Conservation (phyloP, 2,797 vertebrate genomes). For the Stomatorhinus walkeri region DNA sequence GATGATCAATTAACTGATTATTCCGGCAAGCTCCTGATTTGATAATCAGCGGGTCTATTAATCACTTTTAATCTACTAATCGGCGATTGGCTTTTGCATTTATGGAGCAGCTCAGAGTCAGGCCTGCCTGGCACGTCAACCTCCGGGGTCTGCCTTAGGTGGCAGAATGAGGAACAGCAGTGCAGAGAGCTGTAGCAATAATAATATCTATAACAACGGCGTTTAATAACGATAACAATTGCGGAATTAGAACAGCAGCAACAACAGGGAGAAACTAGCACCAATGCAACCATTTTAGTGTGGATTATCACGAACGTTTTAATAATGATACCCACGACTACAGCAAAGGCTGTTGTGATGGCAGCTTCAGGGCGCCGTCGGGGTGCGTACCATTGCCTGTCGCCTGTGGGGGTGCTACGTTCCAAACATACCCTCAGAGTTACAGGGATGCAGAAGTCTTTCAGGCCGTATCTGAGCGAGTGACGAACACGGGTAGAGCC, state of each 20-base stretch:
- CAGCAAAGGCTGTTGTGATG: neutral
- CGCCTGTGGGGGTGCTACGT: neutral
- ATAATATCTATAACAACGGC: neutral
- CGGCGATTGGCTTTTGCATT: slow-evolving; percentile 46
- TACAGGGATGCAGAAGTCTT: neutral
- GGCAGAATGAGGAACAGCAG: neutral
- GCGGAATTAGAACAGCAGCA: neutral
- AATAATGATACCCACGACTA: neutral
- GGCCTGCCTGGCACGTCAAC: slow-evolving; percentile 26
- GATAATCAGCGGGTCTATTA: slow-evolving; percentile 57
- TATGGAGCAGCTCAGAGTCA: slow-evolving; percentile 28
- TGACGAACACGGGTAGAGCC: slow-evolving; percentile 48
- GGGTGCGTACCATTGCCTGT: neutral
- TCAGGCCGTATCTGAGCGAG: slow-evolving; percentile 3
- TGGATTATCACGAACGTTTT: neutral
- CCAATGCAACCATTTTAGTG: neutral
- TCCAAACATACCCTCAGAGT: neutral
- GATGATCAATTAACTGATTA: slow-evolving; percentile 65
- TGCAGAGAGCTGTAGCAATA: neutral
- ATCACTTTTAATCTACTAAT: slow-evolving; percentile 60
- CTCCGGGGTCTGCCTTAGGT: slow-evolving; percentile 33
- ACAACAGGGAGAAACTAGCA: neutral
- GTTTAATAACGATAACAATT: neutral
- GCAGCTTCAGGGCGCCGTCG: neutral
- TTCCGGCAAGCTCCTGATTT: slow-evolving; percentile 48